Evolutionary conservation across 2,888 invertebrate genomes (phyloP), one percentile per base, ranked within the genome.

Genomic region (Pandemis corylana): DNA sequence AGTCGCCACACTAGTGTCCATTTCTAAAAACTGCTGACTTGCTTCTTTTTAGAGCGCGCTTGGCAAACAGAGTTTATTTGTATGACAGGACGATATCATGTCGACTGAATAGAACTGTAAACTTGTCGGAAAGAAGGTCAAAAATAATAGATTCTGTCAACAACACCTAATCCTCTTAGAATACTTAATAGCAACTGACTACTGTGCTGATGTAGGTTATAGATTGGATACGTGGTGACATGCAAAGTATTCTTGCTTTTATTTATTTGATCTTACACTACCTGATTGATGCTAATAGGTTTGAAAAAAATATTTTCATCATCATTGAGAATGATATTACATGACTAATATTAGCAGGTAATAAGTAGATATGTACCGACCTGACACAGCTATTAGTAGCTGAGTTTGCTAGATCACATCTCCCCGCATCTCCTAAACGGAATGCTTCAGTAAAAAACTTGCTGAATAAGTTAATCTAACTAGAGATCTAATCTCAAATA

Each of bases 401-500:
- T 10, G 10, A 12, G 12, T 46, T 63, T 42, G 42, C 28, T 28
- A 73, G 64, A 73, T 69, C 42, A 59, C 68, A 73, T 72, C 68
- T 73, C 64, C 15, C 46, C 49, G 59, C 65, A 46, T 69, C n/a
- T 53, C 28, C 15, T 59, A 68, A 68, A 61, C 56, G 61, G 59
- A 68, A 68, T 44, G 42, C 66, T 68, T 56, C 15, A 64, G 51
- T 56, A 71, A 75, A 75, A 75, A 70, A 36, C 49, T 71, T 56
- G 61, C 75, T 75, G 71, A 77, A 75, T 76, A 64, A 71, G 75
- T 68, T 76, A 75, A 78, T 77, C 77, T 72, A 76, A 72, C 77
- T 72, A 71, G 75, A 72, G 71, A 76, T 77, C 75, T 59, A 68
- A 77, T 75, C 77, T 75, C 46, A 75, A 75, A 71, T 71, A 66